Conservation (phyloP, 92 coral and sea anemone genomes). For the Epizoanthus illoricatus region DNA sequence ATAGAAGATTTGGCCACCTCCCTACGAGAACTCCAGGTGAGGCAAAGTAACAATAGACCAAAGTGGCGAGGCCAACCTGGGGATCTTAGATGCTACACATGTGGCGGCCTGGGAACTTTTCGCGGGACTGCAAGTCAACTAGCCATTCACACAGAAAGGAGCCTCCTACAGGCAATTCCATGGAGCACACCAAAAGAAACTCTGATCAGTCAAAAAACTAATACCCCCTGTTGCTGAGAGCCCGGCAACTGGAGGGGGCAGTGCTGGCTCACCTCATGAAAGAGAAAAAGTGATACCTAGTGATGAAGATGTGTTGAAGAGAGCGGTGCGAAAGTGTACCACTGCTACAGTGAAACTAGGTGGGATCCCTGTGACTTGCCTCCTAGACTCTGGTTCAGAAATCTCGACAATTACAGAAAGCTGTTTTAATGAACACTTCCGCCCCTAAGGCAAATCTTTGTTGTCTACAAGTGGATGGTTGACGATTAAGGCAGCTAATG, state of each 20-base stretch:
- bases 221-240: constrained; percentile 53
- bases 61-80: not conserved
- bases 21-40: constrained; percentile 9
- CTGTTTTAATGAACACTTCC: constrained; percentile 56
- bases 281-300: no score
- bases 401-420: constrained; percentile 63
- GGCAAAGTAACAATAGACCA: not conserved
- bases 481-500: constrained; percentile 53
- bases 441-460: constrained; percentile 48
- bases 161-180: not conserved
- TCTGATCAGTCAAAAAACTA: constrained; percentile 38
- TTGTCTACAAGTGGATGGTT: constrained; percentile 57
- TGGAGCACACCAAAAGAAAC: not conserved
- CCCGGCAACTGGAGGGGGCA: constrained; percentile 50
- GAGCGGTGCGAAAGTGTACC: no score
- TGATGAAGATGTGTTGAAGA: no score
- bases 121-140: constrained; percentile 43
- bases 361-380: not conserved
- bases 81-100: constrained; percentile 3
- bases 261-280: not conserved
- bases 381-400: constrained; percentile 20
- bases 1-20: constrained; percentile 29
- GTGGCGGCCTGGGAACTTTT: constrained; percentile 39
- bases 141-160: constrained; percentile 6
- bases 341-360: no score